phyloP scores from a whole-genome alignment of 2,888 invertebrate genomes.

The Linhomoeus sp. region DNA sequence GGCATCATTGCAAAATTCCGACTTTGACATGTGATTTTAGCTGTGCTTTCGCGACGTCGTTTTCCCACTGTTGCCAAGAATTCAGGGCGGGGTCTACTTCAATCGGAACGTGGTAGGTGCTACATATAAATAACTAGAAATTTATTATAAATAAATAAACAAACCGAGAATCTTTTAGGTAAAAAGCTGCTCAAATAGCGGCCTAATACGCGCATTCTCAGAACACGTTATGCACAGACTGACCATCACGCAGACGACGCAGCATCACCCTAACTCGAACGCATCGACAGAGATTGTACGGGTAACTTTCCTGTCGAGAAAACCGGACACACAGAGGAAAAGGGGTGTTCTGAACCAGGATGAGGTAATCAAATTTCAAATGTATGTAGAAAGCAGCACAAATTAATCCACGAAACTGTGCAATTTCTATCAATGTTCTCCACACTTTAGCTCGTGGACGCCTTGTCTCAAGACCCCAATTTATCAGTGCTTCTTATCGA shows the following conservation, averaged over 20 bases:
- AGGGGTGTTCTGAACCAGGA: conserved; percentile 73
- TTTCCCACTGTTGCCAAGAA: too few relatives aligned
- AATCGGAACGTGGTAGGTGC: too few relatives aligned
- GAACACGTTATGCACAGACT: conserved; percentile 67
- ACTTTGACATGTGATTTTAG: too few relatives aligned
- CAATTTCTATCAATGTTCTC: too few relatives aligned
- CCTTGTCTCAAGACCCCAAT: conserved; percentile 27
- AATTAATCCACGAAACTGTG: neutral
- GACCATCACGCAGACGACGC: conserved; percentile 20
- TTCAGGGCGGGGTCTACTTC: too few relatives aligned
- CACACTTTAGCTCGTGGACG: conserved; percentile 18
- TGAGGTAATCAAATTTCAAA: conserved; percentile 41
- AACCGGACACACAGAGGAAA: conserved; percentile 64
- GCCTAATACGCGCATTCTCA: conserved; percentile 75
- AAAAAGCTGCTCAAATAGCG: conserved; percentile 74
- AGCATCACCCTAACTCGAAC: neutral
- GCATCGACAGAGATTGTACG: conserved; percentile 47
- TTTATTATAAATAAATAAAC: too few relatives aligned
- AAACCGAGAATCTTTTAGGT: conserved; percentile 39
- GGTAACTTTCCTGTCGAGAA: conserved; percentile 63
- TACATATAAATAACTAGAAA: too few relatives aligned
- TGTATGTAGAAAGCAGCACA: too few relatives aligned
- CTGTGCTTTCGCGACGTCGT: too few relatives aligned
- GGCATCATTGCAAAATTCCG: too few relatives aligned
- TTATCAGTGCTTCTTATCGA: conserved; percentile 28